Evolutionary conservation across 92 coral and sea anemone species (phyloP).

Genomic region (Paramuricea clavata): DNA sequence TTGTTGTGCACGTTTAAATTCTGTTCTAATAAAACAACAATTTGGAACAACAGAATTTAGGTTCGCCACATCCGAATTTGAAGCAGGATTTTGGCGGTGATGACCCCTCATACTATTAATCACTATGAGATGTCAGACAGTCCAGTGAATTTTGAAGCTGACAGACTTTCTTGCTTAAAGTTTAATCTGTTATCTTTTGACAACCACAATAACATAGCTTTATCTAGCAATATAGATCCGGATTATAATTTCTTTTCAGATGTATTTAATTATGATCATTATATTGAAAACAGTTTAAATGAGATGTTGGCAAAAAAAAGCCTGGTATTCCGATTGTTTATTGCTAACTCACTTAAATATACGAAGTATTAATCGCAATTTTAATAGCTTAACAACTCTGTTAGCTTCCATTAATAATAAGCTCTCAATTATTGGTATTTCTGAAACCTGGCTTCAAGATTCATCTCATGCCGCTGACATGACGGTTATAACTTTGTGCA

Average conservation of each 20-base stretch:
- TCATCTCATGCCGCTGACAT: too few relatives aligned
- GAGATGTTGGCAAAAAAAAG: background rate
- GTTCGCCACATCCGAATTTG: too few relatives aligned
- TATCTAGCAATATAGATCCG: background rate
- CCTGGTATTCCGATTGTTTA: background rate
- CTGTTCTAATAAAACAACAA: too few relatives aligned
- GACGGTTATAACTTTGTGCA: background rate
- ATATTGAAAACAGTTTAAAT: background rate
- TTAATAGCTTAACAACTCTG: background rate
- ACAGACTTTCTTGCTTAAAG: slow-evolving; percentile 2
- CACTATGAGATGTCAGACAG: background rate
- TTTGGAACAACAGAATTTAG: too few relatives aligned
- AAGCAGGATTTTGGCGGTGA: too few relatives aligned
- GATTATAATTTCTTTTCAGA: background rate
- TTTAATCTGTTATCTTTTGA: background rate
- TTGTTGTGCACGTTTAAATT: too few relatives aligned
- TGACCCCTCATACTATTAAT: too few relatives aligned
- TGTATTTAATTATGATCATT: background rate
- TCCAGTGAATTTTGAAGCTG: background rate
- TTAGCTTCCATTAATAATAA: background rate
- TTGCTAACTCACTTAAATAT: background rate
- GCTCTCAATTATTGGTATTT: background rate
- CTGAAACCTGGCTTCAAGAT: too few relatives aligned
- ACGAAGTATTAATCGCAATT: background rate
- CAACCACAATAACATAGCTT: background rate